Evolutionary conservation across 2,113 vertebrate genomes (phyloP).

Genomic region (Callipepla squamata): DNA sequence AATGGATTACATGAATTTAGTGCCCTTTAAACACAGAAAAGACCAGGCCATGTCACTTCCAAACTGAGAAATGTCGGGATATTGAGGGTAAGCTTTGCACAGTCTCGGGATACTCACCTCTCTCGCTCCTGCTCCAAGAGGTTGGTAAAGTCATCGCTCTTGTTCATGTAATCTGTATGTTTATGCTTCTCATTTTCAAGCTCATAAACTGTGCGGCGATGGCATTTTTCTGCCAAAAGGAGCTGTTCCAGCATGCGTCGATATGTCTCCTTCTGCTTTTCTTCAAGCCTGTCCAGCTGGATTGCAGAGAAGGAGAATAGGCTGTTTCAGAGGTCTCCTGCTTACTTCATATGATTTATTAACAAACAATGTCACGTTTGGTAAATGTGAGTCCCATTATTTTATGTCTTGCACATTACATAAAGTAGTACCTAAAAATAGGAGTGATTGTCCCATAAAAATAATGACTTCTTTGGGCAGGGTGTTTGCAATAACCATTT

Average conservation of each 20-base stretch:
- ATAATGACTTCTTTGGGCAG: neutral
- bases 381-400: neutral
- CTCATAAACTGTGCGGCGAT: slow-evolving; percentile 91
- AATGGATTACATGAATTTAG: neutral
- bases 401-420: neutral
- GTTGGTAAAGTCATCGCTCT: slow-evolving; percentile 98
- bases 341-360: slow-evolving; percentile 46
- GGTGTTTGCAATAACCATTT: neutral
- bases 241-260: slow-evolving; percentile 97
- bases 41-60: neutral
- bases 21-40: neutral
- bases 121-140: slow-evolving; percentile 96
- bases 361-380: slow-evolving; percentile 18
- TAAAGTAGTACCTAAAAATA: slow-evolving; percentile 35
- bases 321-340: neutral
- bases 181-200: slow-evolving; percentile 93
- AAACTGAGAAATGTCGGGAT: neutral
- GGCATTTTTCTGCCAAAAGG: slow-evolving; percentile 93
- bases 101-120: slow-evolving; percentile 79
- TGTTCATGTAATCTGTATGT: slow-evolving; percentile 95
- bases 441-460: neutral
- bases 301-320: slow-evolving; percentile 35
- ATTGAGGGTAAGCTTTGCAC: neutral
- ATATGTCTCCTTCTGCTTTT: slow-evolving; percentile 94
- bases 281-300: slow-evolving; percentile 94